Evolutionary conservation across 37 sponge, comb jelly and placozoan species (phyloP).

Genomic region (Ianthella basta): DNA sequence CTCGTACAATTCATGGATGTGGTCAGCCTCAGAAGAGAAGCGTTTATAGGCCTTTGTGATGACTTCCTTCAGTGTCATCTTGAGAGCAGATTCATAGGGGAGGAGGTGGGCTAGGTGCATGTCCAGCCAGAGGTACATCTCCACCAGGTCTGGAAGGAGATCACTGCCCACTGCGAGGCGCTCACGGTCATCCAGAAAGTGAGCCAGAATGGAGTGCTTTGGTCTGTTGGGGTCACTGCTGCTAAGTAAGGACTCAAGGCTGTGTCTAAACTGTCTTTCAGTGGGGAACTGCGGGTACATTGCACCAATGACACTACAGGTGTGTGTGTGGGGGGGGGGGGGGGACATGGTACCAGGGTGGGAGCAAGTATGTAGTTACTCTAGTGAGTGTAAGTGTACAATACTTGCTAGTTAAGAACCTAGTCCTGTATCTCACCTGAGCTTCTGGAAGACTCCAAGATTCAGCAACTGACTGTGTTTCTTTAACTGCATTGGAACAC

Average conservation of each 20-base stretch:
- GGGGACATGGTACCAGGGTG: neutral
- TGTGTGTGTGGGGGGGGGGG: too few relatives aligned
- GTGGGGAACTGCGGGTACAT: constrained; percentile 67
- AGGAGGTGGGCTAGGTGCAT: constrained; percentile 67
- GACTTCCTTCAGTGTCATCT: constrained; percentile 54
- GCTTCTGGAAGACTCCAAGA: neutral
- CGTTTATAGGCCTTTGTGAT: constrained; percentile 38
- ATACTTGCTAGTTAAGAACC: too few relatives aligned
- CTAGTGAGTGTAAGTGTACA: too few relatives aligned
- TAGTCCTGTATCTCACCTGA: constrained; percentile 24
- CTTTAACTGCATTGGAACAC: neutral
- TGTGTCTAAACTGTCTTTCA: constrained; percentile 69
- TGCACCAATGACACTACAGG: constrained; percentile 47
- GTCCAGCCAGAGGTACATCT: constrained; percentile 88
- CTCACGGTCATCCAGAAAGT: constrained; percentile 54
- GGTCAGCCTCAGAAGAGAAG: constrained; percentile 30
- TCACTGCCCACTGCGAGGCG: constrained; percentile 54
- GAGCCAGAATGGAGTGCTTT: constrained; percentile 25
- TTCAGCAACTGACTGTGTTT: neutral
- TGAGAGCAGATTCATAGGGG: constrained; percentile 57
- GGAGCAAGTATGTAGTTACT: neutral
- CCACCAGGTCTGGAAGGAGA: constrained; percentile 82
- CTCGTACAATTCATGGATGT: constrained; percentile 60
- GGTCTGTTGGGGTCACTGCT: constrained; percentile 3
- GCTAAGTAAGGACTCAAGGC: constrained; percentile 32